Evolutionary conservation across 2,113 vertebrate species (phyloP).

Genomic region (Microcebus griseorufus): DNA sequence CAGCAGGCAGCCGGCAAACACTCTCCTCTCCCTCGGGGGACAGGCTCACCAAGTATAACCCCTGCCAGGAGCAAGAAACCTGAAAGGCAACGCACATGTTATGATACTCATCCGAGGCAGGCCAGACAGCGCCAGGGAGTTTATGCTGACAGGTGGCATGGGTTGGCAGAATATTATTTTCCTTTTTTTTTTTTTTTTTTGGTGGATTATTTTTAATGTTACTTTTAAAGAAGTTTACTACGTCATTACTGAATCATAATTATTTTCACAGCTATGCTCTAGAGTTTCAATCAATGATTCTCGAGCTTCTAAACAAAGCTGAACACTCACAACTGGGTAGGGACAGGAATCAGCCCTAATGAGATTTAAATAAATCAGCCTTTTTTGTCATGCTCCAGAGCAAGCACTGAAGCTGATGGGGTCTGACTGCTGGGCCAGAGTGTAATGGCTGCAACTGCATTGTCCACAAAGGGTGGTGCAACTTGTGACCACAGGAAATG

Average conservation of each 20-base stretch:
- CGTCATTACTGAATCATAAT: constrained; percentile 80
- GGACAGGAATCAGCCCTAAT: constrained; percentile 62
- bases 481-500: neutral
- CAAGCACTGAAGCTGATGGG: neutral
- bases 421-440: neutral
- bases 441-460: neutral
- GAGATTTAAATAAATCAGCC: constrained; percentile 48
- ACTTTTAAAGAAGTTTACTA: constrained; percentile 77
- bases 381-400: neutral
- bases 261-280: constrained; percentile 82
- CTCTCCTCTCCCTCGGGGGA: constrained; percentile 74
- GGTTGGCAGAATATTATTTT: neutral
- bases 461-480: neutral
- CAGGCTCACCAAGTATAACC: constrained; percentile 71
- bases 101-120: constrained; percentile 66
- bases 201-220: constrained; percentile 45
- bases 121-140: constrained; percentile 68
- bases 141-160: constrained; percentile 47
- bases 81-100: constrained; percentile 73
- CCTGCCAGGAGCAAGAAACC: constrained; percentile 77
- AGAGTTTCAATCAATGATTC: constrained; percentile 82
- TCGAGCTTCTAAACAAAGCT: constrained; percentile 79
- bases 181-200: neutral
- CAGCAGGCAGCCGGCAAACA: constrained; percentile 67
- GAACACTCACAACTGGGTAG: constrained; percentile 63